Evolutionary conservation across 2,797 vertebrate species (phyloP), one percentile per base, ranked within the genome.

Genomic region (Champsocephalus gunnari): DNA sequence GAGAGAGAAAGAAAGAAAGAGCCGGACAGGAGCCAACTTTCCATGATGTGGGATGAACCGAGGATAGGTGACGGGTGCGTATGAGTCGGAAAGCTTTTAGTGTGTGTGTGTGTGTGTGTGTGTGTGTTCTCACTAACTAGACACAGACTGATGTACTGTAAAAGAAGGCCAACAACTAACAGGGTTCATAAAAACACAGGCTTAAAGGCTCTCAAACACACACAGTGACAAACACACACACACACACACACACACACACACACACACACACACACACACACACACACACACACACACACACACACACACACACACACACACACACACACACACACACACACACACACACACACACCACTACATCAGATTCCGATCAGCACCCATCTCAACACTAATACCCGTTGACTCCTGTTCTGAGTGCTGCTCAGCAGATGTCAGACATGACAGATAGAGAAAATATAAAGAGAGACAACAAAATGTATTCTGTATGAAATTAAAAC

Each of bases 1-100:
- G 19, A 56, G 69, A 75, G 63, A 64, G 32, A 64, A 38, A 84
- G 60, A 74, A 72, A 80, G 77, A 84, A 80, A 90, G 77, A 84
- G 61, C 43, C n/a, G 65, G 77, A 84, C 50, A 59, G 19, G 17
- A 77, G 91, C 96, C 96, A 97, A 95, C 94, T 97, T 98, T 98
- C 96, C 97, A 98, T 97, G 96, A 99, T 97, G 96, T 93, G 84
- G 84, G 89, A 90, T 79, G 88, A 92, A 94, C 95, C 91, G 92
- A 96, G 95, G 92, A 91, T 85, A 89, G 88, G 76, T 86, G 89
- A 91, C 83, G 89, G 88, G 81, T 86, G 76, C 55, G 51, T 84
- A 76, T 82, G 80, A 87, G 75, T 85, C 57, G 43, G 81, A 87
- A 87, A 86, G 81, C 83, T 87, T 79, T 86, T 71, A 73, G 28